Conservation (phyloP, 1,140 invertebrate genomes). For the Lepidurus apus region DNA sequence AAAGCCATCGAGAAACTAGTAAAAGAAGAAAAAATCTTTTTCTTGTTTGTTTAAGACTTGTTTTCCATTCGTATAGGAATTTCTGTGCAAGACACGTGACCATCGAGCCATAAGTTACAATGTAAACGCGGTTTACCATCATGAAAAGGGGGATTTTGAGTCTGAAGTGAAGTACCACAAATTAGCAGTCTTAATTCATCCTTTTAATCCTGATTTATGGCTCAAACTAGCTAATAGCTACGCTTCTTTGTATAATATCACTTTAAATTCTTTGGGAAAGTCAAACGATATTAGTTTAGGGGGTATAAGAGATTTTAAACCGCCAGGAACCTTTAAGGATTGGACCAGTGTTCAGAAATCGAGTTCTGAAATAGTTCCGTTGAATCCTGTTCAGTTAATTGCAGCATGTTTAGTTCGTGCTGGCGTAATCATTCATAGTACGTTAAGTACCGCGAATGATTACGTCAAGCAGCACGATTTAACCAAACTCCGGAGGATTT, state of each 20-base stretch:
- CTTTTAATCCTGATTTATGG: not conserved
- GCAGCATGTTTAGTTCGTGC: not conserved
- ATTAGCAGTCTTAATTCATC: not conserved
- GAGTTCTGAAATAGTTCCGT: not conserved
- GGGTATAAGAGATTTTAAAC: not conserved
- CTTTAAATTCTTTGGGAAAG: not conserved
- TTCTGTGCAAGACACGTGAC: not conserved
- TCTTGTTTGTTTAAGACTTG: not conserved
- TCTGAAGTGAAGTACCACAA: not conserved
- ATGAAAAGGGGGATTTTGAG: not conserved
- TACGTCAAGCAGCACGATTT: not conserved
- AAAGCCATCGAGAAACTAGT: not conserved
- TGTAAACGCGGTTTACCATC: slow-evolving; percentile 2
- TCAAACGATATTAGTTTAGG: not conserved
- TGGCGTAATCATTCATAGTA: not conserved
- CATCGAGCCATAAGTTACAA: not conserved
- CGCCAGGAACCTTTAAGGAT: not conserved
- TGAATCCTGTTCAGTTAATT: not conserved
- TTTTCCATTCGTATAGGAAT: not conserved
- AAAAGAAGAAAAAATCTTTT: not conserved
- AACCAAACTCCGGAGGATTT: not conserved
- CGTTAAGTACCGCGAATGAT: not conserved
- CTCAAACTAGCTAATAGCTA: not conserved
- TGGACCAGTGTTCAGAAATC: not conserved
- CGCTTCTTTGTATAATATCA: not conserved